Conservation (phyloP, 1,140 invertebrate species). For the Zaprionus kolodkinae region DNA sequence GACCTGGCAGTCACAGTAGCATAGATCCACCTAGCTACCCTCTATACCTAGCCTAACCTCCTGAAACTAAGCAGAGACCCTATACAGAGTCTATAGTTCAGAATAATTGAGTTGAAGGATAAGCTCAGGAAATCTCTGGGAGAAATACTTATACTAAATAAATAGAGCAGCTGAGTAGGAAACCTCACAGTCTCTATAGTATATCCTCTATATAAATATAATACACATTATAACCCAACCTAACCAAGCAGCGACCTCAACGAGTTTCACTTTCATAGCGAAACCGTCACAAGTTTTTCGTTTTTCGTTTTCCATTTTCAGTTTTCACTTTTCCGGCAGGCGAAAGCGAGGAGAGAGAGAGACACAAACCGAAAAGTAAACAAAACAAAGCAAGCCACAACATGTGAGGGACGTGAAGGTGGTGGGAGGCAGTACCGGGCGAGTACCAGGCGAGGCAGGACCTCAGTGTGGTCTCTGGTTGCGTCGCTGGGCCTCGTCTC, state of each 20-base stretch:
- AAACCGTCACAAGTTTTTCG: neutral
- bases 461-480: conserved; percentile 14
- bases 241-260: too few species aligned
- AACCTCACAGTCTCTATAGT: too few species aligned
- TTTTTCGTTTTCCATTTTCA: neutral
- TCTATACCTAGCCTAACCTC: neutral
- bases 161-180: too few species aligned
- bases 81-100: too few species aligned
- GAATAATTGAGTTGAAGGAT: too few species aligned
- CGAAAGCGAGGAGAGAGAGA: neutral
- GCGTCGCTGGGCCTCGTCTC: conserved; percentile 36
- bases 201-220: neutral
- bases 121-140: too few species aligned
- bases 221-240: neutral
- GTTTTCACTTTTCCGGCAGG: neutral
- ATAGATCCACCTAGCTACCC: too few species aligned
- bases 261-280: neutral
- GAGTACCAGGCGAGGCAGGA: neutral
- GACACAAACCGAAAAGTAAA: neutral
- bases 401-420: neutral
- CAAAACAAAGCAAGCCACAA: neutral
- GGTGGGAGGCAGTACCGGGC: neutral
- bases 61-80: too few species aligned
- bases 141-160: too few species aligned
- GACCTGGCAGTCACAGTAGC: too few species aligned